Evolutionary conservation across 2,113 vertebrate genomes (phyloP).

Genomic region (Smithornis capensis): DNA sequence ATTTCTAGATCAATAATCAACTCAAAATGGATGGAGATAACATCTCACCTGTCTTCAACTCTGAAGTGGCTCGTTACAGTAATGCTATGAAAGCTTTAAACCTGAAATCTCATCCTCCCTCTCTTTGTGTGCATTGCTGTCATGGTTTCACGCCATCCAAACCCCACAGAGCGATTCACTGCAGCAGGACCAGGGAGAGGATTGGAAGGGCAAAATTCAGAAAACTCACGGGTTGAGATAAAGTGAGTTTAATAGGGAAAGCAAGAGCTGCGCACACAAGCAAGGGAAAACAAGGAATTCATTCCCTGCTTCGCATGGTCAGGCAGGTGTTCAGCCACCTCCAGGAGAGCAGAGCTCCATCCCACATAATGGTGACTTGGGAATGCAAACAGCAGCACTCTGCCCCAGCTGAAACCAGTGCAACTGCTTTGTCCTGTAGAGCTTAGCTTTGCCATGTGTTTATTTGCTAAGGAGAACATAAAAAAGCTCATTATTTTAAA

Average conservation of each 20-base stretch:
- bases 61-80: background rate
- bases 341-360: background rate
- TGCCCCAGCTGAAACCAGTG: background rate
- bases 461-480: background rate
- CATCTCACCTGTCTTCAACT: conserved; percentile 12
- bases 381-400: background rate
- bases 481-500: background rate
- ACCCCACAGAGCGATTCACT: background rate
- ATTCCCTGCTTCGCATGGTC: background rate
- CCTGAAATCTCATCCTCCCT: background rate
- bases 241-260: background rate
- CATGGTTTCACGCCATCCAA: background rate
- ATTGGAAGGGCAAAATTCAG: background rate
- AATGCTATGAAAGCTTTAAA: background rate
- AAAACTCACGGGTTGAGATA: background rate
- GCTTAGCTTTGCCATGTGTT: background rate
- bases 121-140: background rate
- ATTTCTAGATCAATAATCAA: background rate
- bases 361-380: background rate
- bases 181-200: background rate
- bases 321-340: background rate
- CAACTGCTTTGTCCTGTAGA: background rate
- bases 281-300: background rate
- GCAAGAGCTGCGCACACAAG: background rate
- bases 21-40: background rate